Evolutionary conservation across 2,888 invertebrate genomes (phyloP), one percentile per base, ranked within the genome.

Genomic region (Ethmia dodecea): DNA sequence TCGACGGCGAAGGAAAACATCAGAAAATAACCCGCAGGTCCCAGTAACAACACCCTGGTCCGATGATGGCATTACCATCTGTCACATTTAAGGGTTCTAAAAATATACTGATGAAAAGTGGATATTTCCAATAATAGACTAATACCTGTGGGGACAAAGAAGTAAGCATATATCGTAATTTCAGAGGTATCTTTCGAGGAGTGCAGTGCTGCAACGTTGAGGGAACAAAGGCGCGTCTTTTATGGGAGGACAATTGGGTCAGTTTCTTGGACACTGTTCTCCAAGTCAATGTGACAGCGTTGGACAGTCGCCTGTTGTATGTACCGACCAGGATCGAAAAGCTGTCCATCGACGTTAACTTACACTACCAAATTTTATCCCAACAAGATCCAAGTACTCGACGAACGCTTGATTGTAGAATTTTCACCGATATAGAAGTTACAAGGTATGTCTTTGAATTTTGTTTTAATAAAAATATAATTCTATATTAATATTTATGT

Each of bases 181-280:
- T n/a, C n/a, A 22, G 22, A n/a, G 22, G n/a, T 1, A 9, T n/a
- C 2, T 91, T 90, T 83, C 87, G 89, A 29, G 90, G 91, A 3
- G 83, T 92, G 1, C 52, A 84, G 3, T 80, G 83, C 3, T 86
- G 88, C 46, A 87, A 86, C 49, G 68, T 86, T 5, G 72, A 84
- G 38, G 88, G 88, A 22, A 80, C 75, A 2, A 70, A 74, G 1
- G 89, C 88, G 0, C 72, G 76, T 11, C 62, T 90, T 4, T 69
- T 86, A 32, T 96, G 95, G 95, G 86, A 89, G 28, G 91, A 91
- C 54, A 94, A 95, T 73, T 97, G 96, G 96, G 91, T 94, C 5
- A 89, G 94, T 2, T 95, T 95, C 69, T 89, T 97, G 79, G 97
- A 97, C 76, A 93, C 93, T 16, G 92, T 97, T 91, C 83, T 97